A percentile compares a stretch with the other conserved stretches of the same genome.
Conservation (phyloP, 2,113 vertebrate species). For the Microtus oregoni region DNA sequence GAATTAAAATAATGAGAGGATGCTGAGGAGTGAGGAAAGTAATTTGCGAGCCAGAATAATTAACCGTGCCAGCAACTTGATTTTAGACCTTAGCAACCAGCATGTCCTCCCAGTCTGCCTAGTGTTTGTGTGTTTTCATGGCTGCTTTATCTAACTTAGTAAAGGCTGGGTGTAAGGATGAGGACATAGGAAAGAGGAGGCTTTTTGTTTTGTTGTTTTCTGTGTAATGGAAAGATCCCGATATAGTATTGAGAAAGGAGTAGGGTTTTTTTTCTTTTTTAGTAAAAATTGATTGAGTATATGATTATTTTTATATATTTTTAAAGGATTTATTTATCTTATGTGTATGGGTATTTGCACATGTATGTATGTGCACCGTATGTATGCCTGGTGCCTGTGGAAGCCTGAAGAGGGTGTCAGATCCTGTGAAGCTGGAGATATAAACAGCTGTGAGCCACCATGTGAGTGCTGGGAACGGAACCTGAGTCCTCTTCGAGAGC, state of each 20-base stretch:
- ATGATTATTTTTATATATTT: neutral
- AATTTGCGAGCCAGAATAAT: neutral
- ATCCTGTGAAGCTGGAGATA: neutral
- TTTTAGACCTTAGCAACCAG: neutral
- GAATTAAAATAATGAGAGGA: neutral
- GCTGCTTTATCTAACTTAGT: neutral
- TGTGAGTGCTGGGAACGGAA: neutral
- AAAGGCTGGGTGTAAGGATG: neutral
- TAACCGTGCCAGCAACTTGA: neutral
- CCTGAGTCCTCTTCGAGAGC: too few species aligned
- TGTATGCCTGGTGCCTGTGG: neutral
- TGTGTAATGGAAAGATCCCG: neutral
- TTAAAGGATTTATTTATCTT: neutral
- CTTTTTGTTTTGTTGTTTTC: neutral
- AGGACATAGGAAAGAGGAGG: neutral
- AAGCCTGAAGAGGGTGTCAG: neutral
- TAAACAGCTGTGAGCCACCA: neutral
- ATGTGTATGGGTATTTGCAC: neutral
- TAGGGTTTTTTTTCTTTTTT: neutral
- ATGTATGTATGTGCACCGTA: too few species aligned
- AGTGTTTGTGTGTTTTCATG: neutral
- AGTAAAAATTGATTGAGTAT: rapidly evolving
- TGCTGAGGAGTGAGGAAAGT: neutral
- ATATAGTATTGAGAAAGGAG: neutral
- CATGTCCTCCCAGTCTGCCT: neutral